phyloP scores from a whole-genome alignment of 1,140 invertebrate genomes.

The Atopsyche davidsoni region DNA sequence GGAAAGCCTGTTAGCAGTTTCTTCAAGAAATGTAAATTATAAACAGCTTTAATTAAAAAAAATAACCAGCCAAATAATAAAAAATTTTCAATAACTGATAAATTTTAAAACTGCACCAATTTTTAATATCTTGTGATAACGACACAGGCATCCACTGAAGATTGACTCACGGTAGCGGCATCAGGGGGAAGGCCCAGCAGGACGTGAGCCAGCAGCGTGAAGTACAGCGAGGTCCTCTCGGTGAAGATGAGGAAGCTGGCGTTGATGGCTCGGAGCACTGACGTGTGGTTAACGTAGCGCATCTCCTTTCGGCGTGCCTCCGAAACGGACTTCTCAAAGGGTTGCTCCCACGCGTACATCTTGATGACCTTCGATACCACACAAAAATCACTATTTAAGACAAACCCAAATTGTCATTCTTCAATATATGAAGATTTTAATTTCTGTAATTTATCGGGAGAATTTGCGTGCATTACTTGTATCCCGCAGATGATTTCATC shows the following conservation, averaged over 20 bases:
- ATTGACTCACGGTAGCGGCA: constrained; percentile 53
- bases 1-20: too few relatives aligned
- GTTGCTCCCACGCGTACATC: constrained; percentile 74
- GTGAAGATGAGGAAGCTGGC: constrained; percentile 55
- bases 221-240: constrained; percentile 58
- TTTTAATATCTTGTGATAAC: too few relatives aligned
- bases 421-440: constrained; percentile 41
- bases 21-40: too few relatives aligned
- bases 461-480: constrained; percentile 60
- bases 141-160: too few relatives aligned
- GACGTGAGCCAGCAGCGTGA: constrained; percentile 57
- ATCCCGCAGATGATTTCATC: constrained; percentile 68
- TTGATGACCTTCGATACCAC: constrained; percentile 57
- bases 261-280: constrained; percentile 58
- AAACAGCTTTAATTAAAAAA: not conserved
- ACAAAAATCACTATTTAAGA: not conserved
- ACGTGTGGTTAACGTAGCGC: constrained; percentile 47
- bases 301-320: constrained; percentile 55
- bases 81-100: too few relatives aligned
- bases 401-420: constrained; percentile 36
- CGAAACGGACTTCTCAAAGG: constrained; percentile 55
- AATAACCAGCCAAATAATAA: too few relatives aligned
- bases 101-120: too few relatives aligned
- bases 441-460: constrained; percentile 41
- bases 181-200: constrained; percentile 55